Percentiles rank a stretch among this genome's conserved stretches.
Evolutionary conservation across 1,140 invertebrate genomes (phyloP).

Genomic region (Leptestheria dahalacensis): DNA sequence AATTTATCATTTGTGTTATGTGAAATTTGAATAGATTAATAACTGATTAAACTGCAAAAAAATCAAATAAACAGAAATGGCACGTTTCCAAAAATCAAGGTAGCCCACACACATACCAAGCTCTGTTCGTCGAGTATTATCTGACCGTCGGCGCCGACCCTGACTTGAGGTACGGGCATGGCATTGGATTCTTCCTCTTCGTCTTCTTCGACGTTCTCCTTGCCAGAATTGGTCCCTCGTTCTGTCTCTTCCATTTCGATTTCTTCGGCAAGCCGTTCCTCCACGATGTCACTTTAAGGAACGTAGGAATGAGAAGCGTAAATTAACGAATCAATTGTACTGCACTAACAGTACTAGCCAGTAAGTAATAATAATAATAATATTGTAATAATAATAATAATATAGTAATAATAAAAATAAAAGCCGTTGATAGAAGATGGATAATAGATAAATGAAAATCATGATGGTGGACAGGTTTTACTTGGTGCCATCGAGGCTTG

Average conservation of each 20-base stretch:
- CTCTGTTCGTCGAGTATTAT: conserved; percentile 75
- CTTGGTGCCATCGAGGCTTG: no score
- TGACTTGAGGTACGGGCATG: conserved; percentile 64
- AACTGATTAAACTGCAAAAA: no score
- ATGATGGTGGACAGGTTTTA: no score
- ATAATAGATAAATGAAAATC: not conserved
- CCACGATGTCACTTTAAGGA: not conserved
- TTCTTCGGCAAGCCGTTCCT: conserved; percentile 14
- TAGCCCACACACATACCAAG: conserved; percentile 34
- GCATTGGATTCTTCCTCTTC: conserved; percentile 28
- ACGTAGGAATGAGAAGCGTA: not conserved
- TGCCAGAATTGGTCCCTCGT: conserved; percentile 13
- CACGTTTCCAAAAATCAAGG: not conserved
- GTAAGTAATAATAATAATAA: not conserved
- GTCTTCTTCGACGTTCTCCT: conserved; percentile 24
- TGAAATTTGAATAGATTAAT: no score
- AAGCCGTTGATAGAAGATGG: not conserved
- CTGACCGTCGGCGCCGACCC: conserved; percentile 71
- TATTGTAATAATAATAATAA: conserved; percentile 32
- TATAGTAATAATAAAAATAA: conserved; percentile 36
- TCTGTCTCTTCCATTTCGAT: conserved; percentile 17
- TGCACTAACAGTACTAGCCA: not conserved
- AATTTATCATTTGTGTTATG: no score
- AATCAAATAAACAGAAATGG: conserved; percentile 18
- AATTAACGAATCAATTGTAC: not conserved